Base-by-base conservation (phyloP, 30 jellyfish, hydroid and myxozoan species). In the Phacellophora camtschatica region DNA sequence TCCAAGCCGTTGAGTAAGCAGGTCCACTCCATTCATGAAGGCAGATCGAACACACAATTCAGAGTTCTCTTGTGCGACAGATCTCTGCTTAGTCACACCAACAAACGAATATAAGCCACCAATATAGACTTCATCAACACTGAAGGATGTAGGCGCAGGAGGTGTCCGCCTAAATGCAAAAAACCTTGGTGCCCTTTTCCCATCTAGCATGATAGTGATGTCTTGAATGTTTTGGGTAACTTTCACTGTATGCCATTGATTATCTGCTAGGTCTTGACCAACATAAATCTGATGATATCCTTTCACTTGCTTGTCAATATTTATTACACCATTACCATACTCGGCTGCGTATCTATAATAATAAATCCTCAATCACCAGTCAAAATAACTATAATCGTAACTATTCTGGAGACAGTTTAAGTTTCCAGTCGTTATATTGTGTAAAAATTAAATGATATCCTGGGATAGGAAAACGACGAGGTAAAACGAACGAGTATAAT, bases 181-280 rank as follows among this genome's bases (percentile, higher is more conserved):
- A 13, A 4, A 43, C 33, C 13, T 50, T 22, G 87, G 87, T 13
- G 24, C 54, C 25, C 81, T 75, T 46, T 71, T 85, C 28, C 95
- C 83, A 54, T 87, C 97, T 18, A 87, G 79, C 41, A 77, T 82
- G 10, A 87, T 35, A 13, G 69, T 82, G 30, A 89, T 74, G 55
- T 89, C 97, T 23, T 87, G 82, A 35, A 84, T 63, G 56, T 68
- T 89, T 41, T 94, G 83, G 19, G 82, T 66, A 35, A 89, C 82
- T 42, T 83, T 86, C 11, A 89, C 89, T 33, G 96, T 71, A 29
- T 89, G 97, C 97, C 97, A 89, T 50, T 83, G 88, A 75, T 89
- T 83, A 68, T 89, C 97, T 5, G 97, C 97, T 4, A 89, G 64
- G 77, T 89, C 97, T 41, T 50, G 81, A n/a, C 95, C 97, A 18